Conservation (phyloP, 1,140 invertebrate genomes). For the Bradynema listronoti region DNA sequence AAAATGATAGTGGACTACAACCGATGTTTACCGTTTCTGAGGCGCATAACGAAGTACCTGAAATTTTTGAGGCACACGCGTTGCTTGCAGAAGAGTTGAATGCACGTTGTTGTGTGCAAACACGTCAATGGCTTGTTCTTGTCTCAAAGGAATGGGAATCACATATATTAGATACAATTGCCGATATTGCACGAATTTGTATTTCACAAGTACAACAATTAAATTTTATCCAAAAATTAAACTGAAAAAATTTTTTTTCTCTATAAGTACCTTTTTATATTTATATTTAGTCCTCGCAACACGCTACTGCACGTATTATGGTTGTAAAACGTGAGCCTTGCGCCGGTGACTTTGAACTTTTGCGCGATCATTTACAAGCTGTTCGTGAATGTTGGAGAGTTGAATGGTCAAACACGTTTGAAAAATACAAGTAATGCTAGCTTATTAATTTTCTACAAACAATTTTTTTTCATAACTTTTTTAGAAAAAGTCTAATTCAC, state of each 20-base stretch:
- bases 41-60: conserved; percentile 5
- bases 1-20: conserved; percentile 23
- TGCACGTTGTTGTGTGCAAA: too few species aligned
- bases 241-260: neutral
- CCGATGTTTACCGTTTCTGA: neutral
- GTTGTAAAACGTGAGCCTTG: conserved; percentile 35
- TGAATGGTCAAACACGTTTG: conserved; percentile 21
- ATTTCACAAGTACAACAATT: conserved; percentile 18
- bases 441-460: neutral
- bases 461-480: too few species aligned
- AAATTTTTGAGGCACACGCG: too few species aligned
- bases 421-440: conserved; percentile 26
- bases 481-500: too few species aligned
- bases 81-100: too few species aligned
- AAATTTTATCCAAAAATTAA: too few species aligned
- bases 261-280: too few species aligned
- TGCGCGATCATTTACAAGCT: conserved; percentile 18
- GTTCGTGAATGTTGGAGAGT: conserved; percentile 26
- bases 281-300: too few species aligned
- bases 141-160: conserved; percentile 34
- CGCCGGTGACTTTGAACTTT: conserved; percentile 9
- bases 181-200: conserved; percentile 16
- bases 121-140: conserved; percentile 17
- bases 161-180: conserved; percentile 14
- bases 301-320: conserved; percentile 6